phyloP scores from a whole-genome alignment of 1,140 invertebrate genomes.

The Calycopis cecrops region DNA sequence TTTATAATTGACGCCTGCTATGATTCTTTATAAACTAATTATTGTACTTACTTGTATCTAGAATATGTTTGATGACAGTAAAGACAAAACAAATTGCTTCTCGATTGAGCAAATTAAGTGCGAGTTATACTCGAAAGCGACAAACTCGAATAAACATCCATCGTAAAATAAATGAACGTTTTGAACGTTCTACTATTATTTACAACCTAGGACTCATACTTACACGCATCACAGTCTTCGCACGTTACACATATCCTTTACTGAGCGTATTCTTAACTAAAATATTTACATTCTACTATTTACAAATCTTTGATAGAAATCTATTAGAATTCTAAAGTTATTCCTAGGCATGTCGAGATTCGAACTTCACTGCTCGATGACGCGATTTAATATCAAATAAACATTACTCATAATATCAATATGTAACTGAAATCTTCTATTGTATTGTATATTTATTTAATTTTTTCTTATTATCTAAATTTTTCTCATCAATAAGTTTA shows the following conservation, averaged over 20 bases:
- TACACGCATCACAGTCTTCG: slow-evolving; percentile 60
- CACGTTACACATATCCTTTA: slow-evolving; percentile 39
- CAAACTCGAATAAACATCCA: slow-evolving; percentile 21
- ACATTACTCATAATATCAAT: too few species aligned
- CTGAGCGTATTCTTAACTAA: slow-evolving; percentile 6
- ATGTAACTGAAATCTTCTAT: too few species aligned
- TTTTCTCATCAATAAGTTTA: too few species aligned
- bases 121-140: slow-evolving; percentile 26
- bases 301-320: slow-evolving; percentile 10
- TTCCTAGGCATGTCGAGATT: too few species aligned
- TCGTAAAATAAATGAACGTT: slow-evolving; percentile 30
- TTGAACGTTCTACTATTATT: slow-evolving; percentile 29
- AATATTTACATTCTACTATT: slow-evolving; percentile 10
- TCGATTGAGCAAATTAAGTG: slow-evolving; percentile 49
- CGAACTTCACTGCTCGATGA: too few species aligned
- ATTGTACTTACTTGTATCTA: slow-evolving; percentile 47
- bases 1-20: slow-evolving; percentile 57
- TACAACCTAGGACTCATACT: neutral
- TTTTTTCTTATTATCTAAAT: too few species aligned
- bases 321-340: too few species aligned
- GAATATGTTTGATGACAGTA: too few species aligned
- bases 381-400: too few species aligned
- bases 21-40: slow-evolving; percentile 46
- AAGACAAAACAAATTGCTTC: slow-evolving; percentile 43
- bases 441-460: too few species aligned